These are phyloP conservation scores for Adrianichthys oophorus DNA, from an alignment of 2,797 vertebrate genomes.

Conservation along the genomic window DNA sequence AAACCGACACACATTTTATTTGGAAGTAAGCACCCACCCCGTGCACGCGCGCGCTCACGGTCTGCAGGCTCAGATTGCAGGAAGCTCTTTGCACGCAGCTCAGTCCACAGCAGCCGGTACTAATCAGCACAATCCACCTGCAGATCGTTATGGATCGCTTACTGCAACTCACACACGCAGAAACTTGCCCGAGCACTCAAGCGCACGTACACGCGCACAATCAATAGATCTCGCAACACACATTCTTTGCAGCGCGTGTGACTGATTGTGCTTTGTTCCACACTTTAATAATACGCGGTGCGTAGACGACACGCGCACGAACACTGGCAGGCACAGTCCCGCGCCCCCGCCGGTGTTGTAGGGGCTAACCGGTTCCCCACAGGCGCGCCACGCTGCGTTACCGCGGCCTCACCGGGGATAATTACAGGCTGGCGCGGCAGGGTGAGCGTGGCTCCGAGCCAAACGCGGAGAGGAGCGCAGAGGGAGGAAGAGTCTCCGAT, in stretches of 20 bases:
- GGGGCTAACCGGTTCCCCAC: conserved; percentile 72
- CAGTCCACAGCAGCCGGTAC: conserved; percentile 82
- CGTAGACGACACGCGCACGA: background rate
- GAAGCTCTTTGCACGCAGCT: conserved; percentile 82
- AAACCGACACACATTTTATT: conserved; percentile 48
- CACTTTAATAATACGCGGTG: background rate
- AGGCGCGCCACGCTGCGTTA: conserved; percentile 75
- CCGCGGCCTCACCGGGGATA: conserved; percentile 76
- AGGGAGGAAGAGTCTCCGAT: conserved; percentile 21
- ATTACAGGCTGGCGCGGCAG: conserved; percentile 75
- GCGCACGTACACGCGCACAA: conserved; percentile 23
- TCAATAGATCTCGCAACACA: conserved; percentile 30
- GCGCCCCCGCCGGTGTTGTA: conserved; percentile 48
- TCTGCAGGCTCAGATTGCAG: conserved; percentile 77
- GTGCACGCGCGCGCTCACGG: conserved; percentile 2
- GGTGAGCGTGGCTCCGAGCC: conserved; percentile 66
- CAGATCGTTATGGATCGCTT: conserved; percentile 82
- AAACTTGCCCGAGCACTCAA: conserved; percentile 31
- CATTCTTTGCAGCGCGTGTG: background rate
- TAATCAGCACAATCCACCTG: conserved; percentile 83
- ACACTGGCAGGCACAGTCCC: background rate
- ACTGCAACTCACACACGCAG: conserved; percentile 57
- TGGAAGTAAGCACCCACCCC: background rate
- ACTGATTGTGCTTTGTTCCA: conserved; percentile 5
- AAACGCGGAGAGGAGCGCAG: conserved; percentile 22